Percentiles rank a stretch among this genome's conserved stretches.
Conservation (phyloP, 2,888 invertebrate species). For the Steinernema hermaphroditum region DNA sequence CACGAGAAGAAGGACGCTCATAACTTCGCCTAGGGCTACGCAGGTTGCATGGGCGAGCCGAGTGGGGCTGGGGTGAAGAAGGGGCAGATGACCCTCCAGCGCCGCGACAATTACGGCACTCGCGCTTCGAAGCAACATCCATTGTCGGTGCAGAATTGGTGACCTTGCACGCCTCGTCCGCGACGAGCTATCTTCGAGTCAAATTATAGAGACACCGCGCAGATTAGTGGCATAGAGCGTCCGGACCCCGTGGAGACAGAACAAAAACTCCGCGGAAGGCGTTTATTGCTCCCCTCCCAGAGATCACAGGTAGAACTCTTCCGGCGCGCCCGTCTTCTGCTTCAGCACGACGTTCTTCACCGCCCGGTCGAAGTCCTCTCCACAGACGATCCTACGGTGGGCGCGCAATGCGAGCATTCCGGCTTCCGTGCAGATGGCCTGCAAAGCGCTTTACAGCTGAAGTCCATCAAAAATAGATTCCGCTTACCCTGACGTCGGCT, state of each 20-base stretch:
- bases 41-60: background rate
- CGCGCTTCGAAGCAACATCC: conserved; percentile 26
- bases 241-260: background rate
- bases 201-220: conserved; percentile 13
- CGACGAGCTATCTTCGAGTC: background rate
- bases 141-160: background rate
- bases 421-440: conserved; percentile 55
- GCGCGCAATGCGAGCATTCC: conserved; percentile 55
- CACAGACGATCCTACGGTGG: conserved; percentile 49
- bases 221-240: background rate
- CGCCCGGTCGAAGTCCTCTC: conserved; percentile 45
- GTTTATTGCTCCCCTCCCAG: background rate
- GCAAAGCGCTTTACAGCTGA: conserved; percentile 7
- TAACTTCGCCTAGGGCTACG: background rate
- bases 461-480: background rate
- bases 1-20: background rate
- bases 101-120: conserved; percentile 18
- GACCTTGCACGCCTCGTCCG: conserved; percentile 3
- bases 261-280: conserved; percentile 1
- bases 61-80: background rate
- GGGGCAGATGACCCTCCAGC: conserved; percentile 24
- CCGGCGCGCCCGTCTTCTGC: conserved; percentile 47
- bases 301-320: conserved; percentile 43
- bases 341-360: conserved; percentile 43
- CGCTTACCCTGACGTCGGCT: conserved; percentile 48